phyloP scores from a whole-genome alignment of 2,797 vertebrate genomes.

The Argya squamiceps region DNA sequence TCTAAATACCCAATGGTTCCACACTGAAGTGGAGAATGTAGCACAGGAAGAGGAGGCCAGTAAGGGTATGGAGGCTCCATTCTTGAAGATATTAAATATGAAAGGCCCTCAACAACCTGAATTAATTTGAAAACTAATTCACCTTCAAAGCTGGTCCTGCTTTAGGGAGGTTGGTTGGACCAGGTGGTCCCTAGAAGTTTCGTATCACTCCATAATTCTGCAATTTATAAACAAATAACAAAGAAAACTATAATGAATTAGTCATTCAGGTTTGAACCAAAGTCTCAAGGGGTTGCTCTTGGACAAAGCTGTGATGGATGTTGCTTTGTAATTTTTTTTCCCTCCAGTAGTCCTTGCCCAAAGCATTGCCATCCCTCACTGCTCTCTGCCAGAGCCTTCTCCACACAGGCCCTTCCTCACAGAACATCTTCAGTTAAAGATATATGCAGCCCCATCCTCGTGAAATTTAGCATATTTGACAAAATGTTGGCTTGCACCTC shows the following conservation, averaged over 20 bases:
- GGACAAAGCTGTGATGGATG: not conserved
- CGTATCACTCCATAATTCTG: not conserved
- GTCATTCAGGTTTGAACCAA: not conserved
- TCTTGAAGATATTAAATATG: not conserved
- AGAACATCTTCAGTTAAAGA: not conserved
- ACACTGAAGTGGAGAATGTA: not conserved
- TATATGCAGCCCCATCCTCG: not conserved
- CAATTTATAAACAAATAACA: not conserved
- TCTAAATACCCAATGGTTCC: not conserved
- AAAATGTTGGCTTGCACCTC: constrained; percentile 17
- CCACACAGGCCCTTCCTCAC: not conserved
- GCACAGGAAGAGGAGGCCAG: not conserved
- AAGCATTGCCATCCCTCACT: not conserved
- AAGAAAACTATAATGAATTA: not conserved
- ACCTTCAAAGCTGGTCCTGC: not conserved
- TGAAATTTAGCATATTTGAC: not conserved
- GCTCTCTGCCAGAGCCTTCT: not conserved
- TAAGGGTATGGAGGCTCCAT: not conserved
- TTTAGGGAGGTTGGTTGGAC: not conserved
- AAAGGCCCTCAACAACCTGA: not conserved
- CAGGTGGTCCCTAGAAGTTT: not conserved
- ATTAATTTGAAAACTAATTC: not conserved
- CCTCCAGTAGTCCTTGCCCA: not conserved
- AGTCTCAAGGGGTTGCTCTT: not conserved
- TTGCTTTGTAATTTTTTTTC: not conserved